Evolutionary conservation across 1,140 invertebrate genomes (phyloP).

Genomic region (Argopecten irradians): DNA sequence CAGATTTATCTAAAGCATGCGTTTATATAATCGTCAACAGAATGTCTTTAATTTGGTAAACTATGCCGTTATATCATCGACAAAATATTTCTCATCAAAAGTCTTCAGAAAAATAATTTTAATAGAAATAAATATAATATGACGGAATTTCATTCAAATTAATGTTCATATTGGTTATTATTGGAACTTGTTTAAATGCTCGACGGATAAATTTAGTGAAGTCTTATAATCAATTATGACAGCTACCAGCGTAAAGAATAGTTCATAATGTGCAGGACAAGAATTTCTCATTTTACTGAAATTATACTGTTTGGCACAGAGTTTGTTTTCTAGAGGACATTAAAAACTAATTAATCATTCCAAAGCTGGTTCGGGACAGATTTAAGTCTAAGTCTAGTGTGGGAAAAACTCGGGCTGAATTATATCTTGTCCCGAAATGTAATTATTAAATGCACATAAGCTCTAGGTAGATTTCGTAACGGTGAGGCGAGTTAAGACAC

Average conservation of each 20-base stretch:
- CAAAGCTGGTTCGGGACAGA: not conserved
- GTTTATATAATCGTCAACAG: no score
- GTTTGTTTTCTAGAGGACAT: not conserved
- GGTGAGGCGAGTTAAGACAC: not conserved
- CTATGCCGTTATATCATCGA: not conserved
- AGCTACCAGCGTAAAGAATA: not conserved
- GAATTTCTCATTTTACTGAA: constrained; percentile 1
- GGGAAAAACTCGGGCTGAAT: not conserved
- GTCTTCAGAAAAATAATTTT: not conserved
- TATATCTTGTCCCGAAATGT: constrained; percentile 9
- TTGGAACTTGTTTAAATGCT: not conserved
- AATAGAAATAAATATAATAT: not conserved
- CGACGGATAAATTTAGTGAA: not conserved
- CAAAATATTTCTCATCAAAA: not conserved
- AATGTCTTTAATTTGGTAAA: not conserved
- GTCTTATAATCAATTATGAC: not conserved
- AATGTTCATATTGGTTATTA: not conserved
- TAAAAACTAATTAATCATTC: constrained; percentile 19
- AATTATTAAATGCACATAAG: constrained; percentile 18
- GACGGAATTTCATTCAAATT: not conserved
- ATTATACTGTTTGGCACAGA: not conserved
- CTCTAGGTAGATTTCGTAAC: not conserved
- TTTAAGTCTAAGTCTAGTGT: not conserved
- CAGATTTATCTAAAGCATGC: no score
- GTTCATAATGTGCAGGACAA: not conserved